A percentile compares a stretch with the other conserved stretches of the same genome.
These are phyloP conservation scores for Typhlichthys eigenmanni DNA, from an alignment of 2,797 vertebrate genomes.

Conservation along the genomic window DNA sequence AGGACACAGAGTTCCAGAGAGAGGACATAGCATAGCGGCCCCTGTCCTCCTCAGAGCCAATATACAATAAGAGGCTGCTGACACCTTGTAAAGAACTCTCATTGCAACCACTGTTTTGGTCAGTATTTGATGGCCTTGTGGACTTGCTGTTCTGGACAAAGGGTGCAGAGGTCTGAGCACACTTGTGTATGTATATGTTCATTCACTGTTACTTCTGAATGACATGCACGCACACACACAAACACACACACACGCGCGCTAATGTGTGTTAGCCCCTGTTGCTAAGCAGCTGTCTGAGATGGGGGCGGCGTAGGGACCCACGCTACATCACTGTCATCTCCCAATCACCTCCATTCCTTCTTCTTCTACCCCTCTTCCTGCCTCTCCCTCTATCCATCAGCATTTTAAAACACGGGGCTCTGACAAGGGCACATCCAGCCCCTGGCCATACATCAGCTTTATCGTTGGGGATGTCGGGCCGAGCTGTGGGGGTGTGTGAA, in stretches of 20 bases:
- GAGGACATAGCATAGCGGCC: slow-evolving; percentile 29
- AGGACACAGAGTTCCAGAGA: slow-evolving; percentile 50
- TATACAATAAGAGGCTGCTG: slow-evolving; percentile 9
- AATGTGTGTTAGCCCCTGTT: slow-evolving; percentile 24
- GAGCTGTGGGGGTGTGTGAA: not conserved
- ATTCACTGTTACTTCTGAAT: not conserved
- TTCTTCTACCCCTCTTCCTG: slow-evolving; percentile 56
- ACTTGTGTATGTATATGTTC: not conserved
- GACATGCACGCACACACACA: not conserved
- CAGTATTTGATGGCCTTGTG: not conserved
- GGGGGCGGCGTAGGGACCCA: slow-evolving; percentile 42
- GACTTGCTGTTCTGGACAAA: not conserved
- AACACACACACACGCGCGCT: slow-evolving; percentile 1
- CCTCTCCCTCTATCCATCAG: slow-evolving; percentile 74
- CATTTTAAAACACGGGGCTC: slow-evolving; percentile 68
- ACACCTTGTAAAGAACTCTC: slow-evolving; percentile 12
- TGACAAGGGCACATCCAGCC: slow-evolving; percentile 81
- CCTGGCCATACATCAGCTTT: slow-evolving; percentile 74
- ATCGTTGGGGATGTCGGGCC: slow-evolving; percentile 20
- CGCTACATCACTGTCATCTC: slow-evolving; percentile 77
- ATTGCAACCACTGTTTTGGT: not conserved
- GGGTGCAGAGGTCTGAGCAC: not conserved
- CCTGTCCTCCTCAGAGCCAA: slow-evolving; percentile 29
- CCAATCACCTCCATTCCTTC: slow-evolving; percentile 77
- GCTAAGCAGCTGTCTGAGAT: slow-evolving; percentile 78